Evolutionary conservation across 1,140 invertebrate genomes (phyloP).

Genomic region (Cheumatopsyche charites): DNA sequence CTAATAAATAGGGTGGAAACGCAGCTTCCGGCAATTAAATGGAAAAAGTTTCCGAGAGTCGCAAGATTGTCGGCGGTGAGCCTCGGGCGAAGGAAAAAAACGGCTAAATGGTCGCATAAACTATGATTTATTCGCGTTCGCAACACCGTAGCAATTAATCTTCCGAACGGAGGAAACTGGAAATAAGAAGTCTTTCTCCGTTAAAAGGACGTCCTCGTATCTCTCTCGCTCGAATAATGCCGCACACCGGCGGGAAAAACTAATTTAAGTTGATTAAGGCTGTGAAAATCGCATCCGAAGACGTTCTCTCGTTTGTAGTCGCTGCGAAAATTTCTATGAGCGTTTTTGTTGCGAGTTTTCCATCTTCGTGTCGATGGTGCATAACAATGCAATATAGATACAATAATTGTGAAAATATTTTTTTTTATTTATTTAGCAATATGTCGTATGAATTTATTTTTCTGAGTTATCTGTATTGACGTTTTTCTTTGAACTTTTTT

Average conservation of each 20-base stretch:
- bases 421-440: not conserved
- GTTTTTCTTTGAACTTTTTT: no score
- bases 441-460: no score
- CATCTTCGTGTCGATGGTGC: no score
- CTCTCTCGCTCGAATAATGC: constrained; percentile 8
- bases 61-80: constrained; percentile 6
- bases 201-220: not conserved
- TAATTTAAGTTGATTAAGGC: constrained; percentile 19
- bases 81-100: no score
- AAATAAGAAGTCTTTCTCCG: not conserved
- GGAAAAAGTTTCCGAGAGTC: constrained; percentile 16
- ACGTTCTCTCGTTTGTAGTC: no score
- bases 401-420: no score
- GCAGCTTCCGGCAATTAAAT: constrained; percentile 19
- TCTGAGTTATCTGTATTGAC: no score
- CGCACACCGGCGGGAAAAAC: not conserved
- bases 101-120: constrained; percentile 18
- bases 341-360: no score
- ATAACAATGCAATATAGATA: no score
- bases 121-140: constrained; percentile 13
- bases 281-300: not conserved
- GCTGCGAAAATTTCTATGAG: no score
- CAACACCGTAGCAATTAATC: constrained; percentile 12
- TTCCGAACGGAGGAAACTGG: not conserved
- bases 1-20: constrained; percentile 17